Evolutionary conservation across 2,797 vertebrate species (phyloP), one percentile per base, ranked within the genome.

Genomic region (Brachyalestes nurse): DNA sequence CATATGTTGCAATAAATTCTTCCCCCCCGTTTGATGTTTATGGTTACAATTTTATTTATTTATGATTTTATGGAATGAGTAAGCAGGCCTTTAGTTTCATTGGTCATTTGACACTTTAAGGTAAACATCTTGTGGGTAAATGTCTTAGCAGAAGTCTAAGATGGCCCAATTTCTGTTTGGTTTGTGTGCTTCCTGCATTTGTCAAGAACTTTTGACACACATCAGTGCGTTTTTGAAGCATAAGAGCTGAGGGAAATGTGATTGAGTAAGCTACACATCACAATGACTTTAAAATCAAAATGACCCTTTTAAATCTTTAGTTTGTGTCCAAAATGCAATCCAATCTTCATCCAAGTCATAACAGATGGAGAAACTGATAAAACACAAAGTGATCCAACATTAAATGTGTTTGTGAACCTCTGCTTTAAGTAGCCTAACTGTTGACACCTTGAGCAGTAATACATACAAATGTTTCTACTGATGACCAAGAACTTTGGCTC

Each of bases 1-100:
- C 28, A 79, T 83, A 83, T 86, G 62, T 25, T 78, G 84, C 76
- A 92, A 91, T 91, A 92, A 92, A 93, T 78, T 38, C 21, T 87
- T 86, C 84, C 61, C 23, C 69, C 21, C 72, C 34, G 25, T 72
- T 40, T 65, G 34, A 12, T 42, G 14, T 61, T 45, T 45, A 8
- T 58, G 5, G 5, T 6, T 69, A 7, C n/a, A 4, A 25, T n/a
- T 10, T n/a, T 65, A 7, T 66, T 66, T 2, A 34, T 1, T 38
- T 17, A 28, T 5, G 12, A 34, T 17, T 1, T 17, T 28, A 16
- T 34, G 25, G 2, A 64, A 12, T 34, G 17, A 16, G 23, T 62
- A 34, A 64, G 10, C 10, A 28, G 13, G 61, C 61, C 34, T 64
- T 28, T 28, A 28, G 23, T 14, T 10, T 23, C 8, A 21, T 0